These are phyloP conservation scores for Mesocentrotus franciscanus DNA, from an alignment of 53 echinoderm and acorn worm species.

Conservation along the genomic window DNA sequence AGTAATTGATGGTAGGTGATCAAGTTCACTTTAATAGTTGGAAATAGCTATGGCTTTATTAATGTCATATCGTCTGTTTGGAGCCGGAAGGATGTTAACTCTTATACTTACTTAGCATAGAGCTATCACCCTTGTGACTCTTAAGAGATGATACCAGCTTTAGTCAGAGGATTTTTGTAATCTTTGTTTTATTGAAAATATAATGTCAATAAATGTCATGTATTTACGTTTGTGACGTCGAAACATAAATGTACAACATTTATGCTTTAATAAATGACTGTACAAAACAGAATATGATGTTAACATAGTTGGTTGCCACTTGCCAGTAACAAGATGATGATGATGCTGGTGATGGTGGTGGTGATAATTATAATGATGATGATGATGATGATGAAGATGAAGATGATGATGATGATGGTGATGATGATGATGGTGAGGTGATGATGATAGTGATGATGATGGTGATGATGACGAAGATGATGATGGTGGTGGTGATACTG, in stretches of 20 bases:
- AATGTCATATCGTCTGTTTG: too few relatives aligned
- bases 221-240: not conserved
- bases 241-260: not conserved
- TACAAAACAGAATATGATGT: not conserved
- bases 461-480: slow-evolving; percentile 28
- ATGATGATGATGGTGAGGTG: slow-evolving; percentile 34
- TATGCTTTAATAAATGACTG: not conserved
- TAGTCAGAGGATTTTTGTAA: not conserved
- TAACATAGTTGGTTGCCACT: not conserved
- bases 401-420: slow-evolving; percentile 13
- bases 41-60: too few relatives aligned
- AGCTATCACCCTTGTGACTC: too few relatives aligned
- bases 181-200: not conserved
- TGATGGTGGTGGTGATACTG: slow-evolving; percentile 46
- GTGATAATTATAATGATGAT: not conserved
- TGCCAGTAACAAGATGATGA: not conserved
- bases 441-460: not conserved
- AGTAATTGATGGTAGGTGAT: too few relatives aligned
- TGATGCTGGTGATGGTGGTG: not conserved
- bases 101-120: too few relatives aligned
- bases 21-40: too few relatives aligned
- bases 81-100: too few relatives aligned
- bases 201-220: not conserved
- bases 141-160: too few relatives aligned
- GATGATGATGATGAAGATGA: not conserved